phyloP scores from a whole-genome alignment of 2,797 vertebrate species.

The Amblyraja radiata region DNA sequence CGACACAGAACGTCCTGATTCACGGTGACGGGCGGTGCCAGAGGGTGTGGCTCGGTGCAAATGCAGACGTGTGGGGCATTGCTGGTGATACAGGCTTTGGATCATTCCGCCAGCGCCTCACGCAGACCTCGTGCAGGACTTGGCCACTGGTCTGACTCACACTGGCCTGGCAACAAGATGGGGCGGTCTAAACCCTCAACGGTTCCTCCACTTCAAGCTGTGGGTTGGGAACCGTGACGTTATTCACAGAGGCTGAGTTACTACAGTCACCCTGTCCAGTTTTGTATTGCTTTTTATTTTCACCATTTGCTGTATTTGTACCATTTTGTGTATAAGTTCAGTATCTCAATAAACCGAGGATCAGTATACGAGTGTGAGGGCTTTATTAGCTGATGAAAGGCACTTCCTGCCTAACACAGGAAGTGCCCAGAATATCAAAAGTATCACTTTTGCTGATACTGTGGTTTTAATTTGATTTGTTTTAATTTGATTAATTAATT shows the following conservation, averaged over 20 bases:
- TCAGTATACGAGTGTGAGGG: background rate
- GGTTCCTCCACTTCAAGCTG: background rate
- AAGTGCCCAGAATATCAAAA: too few species aligned
- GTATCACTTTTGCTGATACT: too few species aligned
- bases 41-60: too few species aligned
- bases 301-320: conserved; percentile 23
- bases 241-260: background rate
- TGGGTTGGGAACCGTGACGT: background rate
- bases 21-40: too few species aligned
- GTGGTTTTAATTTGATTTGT: too few species aligned
- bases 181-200: background rate
- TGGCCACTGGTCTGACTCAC: background rate
- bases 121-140: background rate
- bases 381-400: background rate
- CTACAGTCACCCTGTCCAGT: background rate
- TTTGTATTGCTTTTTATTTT: conserved; percentile 25
- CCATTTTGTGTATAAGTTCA: conserved; percentile 33
- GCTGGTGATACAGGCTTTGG: background rate
- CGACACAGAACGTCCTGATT: too few species aligned
- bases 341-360: conserved; percentile 25
- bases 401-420: too few species aligned
- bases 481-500: too few species aligned
- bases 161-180: background rate
- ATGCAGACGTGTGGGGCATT: background rate
- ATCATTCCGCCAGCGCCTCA: too few species aligned